These are phyloP conservation scores for Bradynema listronoti DNA, from an alignment of 1,140 invertebrate genomes.

Conservation along the genomic window DNA sequence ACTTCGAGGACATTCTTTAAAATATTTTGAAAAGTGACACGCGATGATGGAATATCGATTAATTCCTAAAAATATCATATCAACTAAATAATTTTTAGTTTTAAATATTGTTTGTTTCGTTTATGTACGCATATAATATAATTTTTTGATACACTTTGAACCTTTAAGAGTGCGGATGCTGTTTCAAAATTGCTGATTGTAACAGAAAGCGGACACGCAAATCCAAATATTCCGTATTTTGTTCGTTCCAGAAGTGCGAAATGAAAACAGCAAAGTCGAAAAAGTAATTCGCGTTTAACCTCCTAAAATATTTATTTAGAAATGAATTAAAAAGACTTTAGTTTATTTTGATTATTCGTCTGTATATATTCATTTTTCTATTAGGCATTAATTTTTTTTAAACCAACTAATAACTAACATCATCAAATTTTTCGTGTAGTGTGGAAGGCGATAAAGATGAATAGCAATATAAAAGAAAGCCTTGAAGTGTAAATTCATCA, in stretches of 20 bases:
- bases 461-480: conserved; percentile 34
- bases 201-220: conserved; percentile 13
- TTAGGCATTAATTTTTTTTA: neutral
- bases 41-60: conserved; percentile 18
- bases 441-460: conserved; percentile 7
- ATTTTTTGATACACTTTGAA: conserved; percentile 6
- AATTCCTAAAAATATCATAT: conserved; percentile 19
- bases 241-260: conserved; percentile 26
- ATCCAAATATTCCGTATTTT: conserved; percentile 39
- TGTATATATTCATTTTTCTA: too few relatives aligned
- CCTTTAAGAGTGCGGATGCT: conserved; percentile 31
- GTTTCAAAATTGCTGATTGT: conserved; percentile 29
- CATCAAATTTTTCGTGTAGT: conserved; percentile 23
- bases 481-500: conserved; percentile 28
- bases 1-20: conserved; percentile 32
- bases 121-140: conserved; percentile 10
- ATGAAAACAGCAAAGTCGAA: conserved; percentile 36
- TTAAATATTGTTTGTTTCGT: too few relatives aligned
- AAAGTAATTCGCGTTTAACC: conserved; percentile 17
- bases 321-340: neutral
- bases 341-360: neutral
- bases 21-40: conserved; percentile 21
- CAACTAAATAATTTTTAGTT: too few relatives aligned
- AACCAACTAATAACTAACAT: conserved; percentile 7
- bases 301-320: conserved; percentile 19